Percentiles rank a stretch among this genome's conserved stretches.
These are phyloP conservation scores for Drosophila elegans DNA, from an alignment of 1,140 invertebrate genomes.

Conservation along the genomic window DNA sequence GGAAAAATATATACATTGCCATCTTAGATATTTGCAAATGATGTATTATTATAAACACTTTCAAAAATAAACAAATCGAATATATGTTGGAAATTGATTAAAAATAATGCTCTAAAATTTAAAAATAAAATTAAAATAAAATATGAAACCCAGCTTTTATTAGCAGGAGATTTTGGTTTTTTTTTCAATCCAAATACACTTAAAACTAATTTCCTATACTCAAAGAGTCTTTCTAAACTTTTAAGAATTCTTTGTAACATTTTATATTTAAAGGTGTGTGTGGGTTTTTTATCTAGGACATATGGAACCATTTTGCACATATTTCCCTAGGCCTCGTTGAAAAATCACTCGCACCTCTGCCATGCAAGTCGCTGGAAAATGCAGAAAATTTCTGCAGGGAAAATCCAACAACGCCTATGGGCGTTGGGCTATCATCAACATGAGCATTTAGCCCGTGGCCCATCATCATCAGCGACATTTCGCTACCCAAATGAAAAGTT, in stretches of 20 bases:
- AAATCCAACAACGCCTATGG: constrained; percentile 4
- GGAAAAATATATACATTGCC: not conserved
- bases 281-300: not conserved
- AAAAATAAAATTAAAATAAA: too few species aligned
- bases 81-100: too few species aligned
- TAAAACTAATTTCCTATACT: too few species aligned
- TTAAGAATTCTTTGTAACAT: too few species aligned
- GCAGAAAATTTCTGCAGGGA: not conserved
- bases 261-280: too few species aligned
- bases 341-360: constrained; percentile 3
- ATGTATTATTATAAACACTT: not conserved
- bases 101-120: too few species aligned
- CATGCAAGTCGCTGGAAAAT: constrained; percentile 1
- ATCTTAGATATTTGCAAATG: not conserved
- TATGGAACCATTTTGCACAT: not conserved
- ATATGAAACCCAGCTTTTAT: too few species aligned
- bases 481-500: constrained; percentile 53
- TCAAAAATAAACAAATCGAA: not conserved
- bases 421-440: constrained; percentile 15
- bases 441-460: constrained; percentile 18
- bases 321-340: not conserved
- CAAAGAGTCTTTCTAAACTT: too few species aligned
- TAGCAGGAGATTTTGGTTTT: too few species aligned
- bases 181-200: too few species aligned
- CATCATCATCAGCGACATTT: constrained; percentile 49